Percentiles rank a stretch among this genome's conserved stretches.
Conservation (phyloP, 2,113 vertebrate species). For the human region DNA sequence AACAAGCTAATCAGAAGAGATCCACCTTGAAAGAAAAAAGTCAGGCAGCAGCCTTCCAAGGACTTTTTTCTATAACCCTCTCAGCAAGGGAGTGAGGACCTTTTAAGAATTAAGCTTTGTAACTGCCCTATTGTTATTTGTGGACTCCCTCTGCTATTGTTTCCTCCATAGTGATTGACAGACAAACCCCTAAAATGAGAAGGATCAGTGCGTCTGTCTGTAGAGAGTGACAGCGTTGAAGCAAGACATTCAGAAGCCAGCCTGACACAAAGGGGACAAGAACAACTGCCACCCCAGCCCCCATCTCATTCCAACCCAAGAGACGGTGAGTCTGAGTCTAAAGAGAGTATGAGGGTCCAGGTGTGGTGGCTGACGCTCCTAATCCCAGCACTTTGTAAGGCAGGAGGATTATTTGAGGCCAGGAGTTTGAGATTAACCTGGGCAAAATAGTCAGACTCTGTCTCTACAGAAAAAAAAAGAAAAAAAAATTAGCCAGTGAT, state of each 20-base stretch:
- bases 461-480: no score
- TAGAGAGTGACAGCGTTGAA: neutral
- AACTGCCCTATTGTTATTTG: neutral
- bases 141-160: neutral
- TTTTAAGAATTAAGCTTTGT: conserved; percentile 2
- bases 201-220: neutral
- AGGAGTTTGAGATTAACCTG: no score
- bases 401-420: no score
- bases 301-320: neutral
- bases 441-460: no score
- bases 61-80: neutral
- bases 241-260: neutral
- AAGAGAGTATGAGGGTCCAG: neutral
- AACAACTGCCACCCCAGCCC: neutral
- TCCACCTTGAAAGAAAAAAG: neutral
- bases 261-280: neutral
- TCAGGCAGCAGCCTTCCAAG: neutral
- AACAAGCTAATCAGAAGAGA: neutral
- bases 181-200: neutral
- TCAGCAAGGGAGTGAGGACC: neutral
- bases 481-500: no score
- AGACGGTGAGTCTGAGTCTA: neutral
- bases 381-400: no score
- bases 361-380: no score
- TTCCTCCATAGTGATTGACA: neutral